Evolutionary conservation across 2,113 vertebrate genomes (phyloP), one percentile per base, ranked within the genome.

Genomic region (Climacteris rufus): DNA sequence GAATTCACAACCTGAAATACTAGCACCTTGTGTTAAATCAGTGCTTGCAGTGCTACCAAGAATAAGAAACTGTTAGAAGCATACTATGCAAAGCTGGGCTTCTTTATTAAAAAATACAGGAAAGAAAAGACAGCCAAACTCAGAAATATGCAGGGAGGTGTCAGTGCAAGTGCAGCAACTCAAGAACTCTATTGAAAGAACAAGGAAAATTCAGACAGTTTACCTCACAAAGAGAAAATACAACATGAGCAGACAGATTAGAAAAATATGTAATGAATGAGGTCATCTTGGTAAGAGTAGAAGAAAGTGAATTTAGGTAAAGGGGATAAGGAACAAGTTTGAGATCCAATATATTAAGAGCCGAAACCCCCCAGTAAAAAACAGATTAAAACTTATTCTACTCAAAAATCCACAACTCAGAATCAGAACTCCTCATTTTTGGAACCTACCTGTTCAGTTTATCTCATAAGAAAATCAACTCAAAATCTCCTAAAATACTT

Each of bases 171-270:
- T 15, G 15, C 23, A 72, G 53, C 10, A 14, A 72, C 39, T 69
- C 54, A 35, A 71, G 35, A 85, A 57, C 21, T 47, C 9, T 13
- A 21, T 11, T 37, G 21, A 44, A 90, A 56, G 31, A 47, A 44
- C 10, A 91, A 31, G 31, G 17, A 78, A 89, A 63, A 79, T 49
- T 78, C 42, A 39, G n/a, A n/a, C 0, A 39, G 31, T 65, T 88
- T 28, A 71, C 31, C 24, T 65, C 50, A 61, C 15, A 23, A 42
- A 75, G 21, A 10, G 8, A 40, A 71, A 76, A 40, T 0, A 11
- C n/a, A 56, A 6, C 4, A n/a, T 3, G 1, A 82, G 6, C 33
- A 89, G 25, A 77, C 2, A 72, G 10, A 70, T 40, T 0, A 69
- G 28, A 40, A 63, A 63, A 47, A 28, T 1, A 0, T 7, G 7